A percentile compares a stretch with the other conserved stretches of the same genome.
phyloP scores from a whole-genome alignment of 2,888 invertebrate species.

The Leucozona laternaria region DNA sequence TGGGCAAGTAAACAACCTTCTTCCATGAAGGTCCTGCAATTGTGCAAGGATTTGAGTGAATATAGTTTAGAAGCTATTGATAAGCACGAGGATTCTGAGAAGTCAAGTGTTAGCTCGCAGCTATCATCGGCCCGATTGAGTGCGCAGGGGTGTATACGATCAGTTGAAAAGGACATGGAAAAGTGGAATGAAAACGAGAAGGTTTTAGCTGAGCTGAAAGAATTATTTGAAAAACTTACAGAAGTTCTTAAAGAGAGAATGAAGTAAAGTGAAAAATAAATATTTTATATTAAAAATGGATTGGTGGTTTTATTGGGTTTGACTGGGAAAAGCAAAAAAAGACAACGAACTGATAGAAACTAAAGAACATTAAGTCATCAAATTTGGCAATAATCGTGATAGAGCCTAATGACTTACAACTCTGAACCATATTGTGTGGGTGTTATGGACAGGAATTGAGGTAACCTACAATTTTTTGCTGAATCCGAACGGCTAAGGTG shows the following conservation, averaged over 20 bases:
- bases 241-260: conserved; percentile 77
- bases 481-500: no score
- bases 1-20: conserved; percentile 86
- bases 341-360: no score
- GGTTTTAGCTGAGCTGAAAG: conserved; percentile 81
- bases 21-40: conserved; percentile 86
- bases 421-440: no score
- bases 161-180: conserved; percentile 83
- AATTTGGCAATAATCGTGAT: no score
- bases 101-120: conserved; percentile 85
- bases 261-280: conserved; percentile 35
- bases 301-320: background rate
- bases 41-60: conserved; percentile 86
- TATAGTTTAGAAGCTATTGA: conserved; percentile 85
- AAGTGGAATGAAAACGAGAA: conserved; percentile 84
- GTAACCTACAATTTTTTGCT: no score
- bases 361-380: no score
- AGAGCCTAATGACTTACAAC: no score
- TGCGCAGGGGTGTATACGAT: conserved; percentile 85
- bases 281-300: background rate
- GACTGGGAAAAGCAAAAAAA: background rate
- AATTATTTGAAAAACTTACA: conserved; percentile 73
- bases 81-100: conserved; percentile 84
- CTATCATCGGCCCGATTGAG: conserved; percentile 86
- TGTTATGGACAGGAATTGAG: no score